Conservation (phyloP, 2,888 invertebrate species). For the Scaptodrosophila latifasciaeformis region DNA sequence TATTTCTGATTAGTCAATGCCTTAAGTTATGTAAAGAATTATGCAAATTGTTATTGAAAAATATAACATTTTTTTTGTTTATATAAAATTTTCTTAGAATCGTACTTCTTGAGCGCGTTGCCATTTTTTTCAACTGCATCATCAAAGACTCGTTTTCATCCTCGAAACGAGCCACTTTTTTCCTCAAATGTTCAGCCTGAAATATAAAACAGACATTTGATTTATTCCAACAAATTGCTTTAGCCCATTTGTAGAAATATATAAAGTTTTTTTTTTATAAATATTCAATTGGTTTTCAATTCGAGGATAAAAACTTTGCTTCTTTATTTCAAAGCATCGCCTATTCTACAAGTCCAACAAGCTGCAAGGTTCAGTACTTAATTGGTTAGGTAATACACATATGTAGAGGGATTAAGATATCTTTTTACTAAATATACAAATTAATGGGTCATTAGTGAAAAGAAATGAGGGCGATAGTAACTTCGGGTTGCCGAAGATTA, state of each 20-base stretch:
- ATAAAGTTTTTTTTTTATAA: too few relatives aligned
- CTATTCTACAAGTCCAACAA: too few relatives aligned
- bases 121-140: constrained; percentile 97
- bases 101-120: constrained; percentile 89
- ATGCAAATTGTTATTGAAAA: too few relatives aligned
- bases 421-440: too few relatives aligned
- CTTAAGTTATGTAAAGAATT: background rate
- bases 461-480: too few relatives aligned
- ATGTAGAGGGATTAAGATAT: too few relatives aligned
- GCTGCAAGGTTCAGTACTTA: too few relatives aligned
- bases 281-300: constrained; percentile 30
- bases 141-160: constrained; percentile 97
- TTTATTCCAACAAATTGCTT: background rate
- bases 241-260: constrained; percentile 15
- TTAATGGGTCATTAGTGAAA: too few relatives aligned
- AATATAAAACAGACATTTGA: constrained; percentile 29
- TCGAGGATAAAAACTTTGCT: constrained; percentile 58
- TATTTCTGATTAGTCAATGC: constrained; percentile 12
- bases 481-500: too few relatives aligned
- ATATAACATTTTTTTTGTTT: too few relatives aligned
- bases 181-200: constrained; percentile 90
- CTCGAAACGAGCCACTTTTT: constrained; percentile 93
- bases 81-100: constrained; percentile 43
- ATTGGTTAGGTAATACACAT: too few relatives aligned
- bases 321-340: too few relatives aligned